These are phyloP conservation scores for Lasioglossum lativentre DNA, from an alignment of 2,888 invertebrate species.

Conservation along the genomic window DNA sequence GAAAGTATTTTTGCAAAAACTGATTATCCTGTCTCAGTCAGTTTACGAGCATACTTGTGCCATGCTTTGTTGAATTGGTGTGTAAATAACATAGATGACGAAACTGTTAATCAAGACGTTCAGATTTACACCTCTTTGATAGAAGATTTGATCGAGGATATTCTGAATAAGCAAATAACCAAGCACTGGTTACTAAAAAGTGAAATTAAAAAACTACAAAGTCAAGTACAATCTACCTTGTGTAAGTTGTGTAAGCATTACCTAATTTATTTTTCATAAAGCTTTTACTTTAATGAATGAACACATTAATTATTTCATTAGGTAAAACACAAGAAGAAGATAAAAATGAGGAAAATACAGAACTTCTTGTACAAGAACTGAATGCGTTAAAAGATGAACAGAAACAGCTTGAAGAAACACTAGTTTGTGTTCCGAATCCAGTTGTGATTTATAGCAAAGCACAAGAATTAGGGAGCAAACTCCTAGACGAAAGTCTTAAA, in stretches of 20 bases:
- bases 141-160: constrained; percentile 71
- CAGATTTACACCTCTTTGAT: constrained; percentile 62
- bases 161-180: constrained; percentile 71
- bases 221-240: constrained; percentile 63
- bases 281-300: not conserved
- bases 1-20: constrained; percentile 71
- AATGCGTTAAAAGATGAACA: constrained; percentile 72
- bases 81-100: constrained; percentile 35
- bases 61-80: constrained; percentile 77
- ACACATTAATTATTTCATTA: constrained; percentile 22
- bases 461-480: constrained; percentile 38
- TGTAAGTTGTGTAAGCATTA: constrained; percentile 51
- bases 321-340: constrained; percentile 34
- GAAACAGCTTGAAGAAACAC: constrained; percentile 71
- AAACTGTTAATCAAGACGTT: constrained; percentile 49
- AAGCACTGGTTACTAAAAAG: constrained; percentile 71
- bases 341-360: constrained; percentile 49
- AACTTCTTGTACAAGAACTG: constrained; percentile 66
- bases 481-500: constrained; percentile 58
- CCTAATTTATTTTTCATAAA: constrained; percentile 1
- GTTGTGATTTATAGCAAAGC: constrained; percentile 74
- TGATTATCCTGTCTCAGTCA: constrained; percentile 66
- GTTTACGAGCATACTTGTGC: constrained; percentile 80
- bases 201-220: constrained; percentile 76
- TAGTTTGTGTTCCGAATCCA: constrained; percentile 78